Percentiles rank a stretch among this genome's conserved stretches.
Evolutionary conservation across 2,888 invertebrate genomes (phyloP).

Genomic region (Lucinisca nassula): DNA sequence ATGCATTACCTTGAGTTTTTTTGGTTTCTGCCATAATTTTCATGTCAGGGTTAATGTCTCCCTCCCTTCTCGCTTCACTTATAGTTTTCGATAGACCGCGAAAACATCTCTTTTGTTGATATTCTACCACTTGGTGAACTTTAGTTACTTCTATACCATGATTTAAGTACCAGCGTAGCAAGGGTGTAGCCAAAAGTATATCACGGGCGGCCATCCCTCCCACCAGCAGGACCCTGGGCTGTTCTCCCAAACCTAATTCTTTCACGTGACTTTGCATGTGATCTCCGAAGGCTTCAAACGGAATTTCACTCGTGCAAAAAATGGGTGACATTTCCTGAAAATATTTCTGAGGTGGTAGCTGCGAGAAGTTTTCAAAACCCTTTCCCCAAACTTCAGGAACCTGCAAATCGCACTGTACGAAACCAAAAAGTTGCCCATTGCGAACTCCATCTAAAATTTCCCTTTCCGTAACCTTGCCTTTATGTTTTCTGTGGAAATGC

Average conservation of each 20-base stretch:
- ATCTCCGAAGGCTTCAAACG: no score
- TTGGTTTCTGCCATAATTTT: background rate
- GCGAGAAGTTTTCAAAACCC: background rate
- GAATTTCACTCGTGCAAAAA: no score
- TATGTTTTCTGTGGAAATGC: background rate
- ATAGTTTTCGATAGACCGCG: background rate
- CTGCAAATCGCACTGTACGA: background rate
- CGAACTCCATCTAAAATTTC: constrained; percentile 2
- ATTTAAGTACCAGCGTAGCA: background rate
- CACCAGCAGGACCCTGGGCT: background rate
- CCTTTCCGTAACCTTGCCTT: background rate
- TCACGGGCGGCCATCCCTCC: background rate
- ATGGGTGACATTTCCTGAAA: no score
- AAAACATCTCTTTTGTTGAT: background rate
- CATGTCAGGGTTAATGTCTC: background rate
- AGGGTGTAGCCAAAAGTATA: background rate
- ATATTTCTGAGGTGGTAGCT: background rate
- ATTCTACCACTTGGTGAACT: background rate
- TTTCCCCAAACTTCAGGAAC: background rate
- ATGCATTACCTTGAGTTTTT: background rate
- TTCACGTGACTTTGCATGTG: no score
- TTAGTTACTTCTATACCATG: background rate
- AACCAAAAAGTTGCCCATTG: background rate
- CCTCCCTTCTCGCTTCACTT: background rate
- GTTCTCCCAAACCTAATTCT: background rate